These are phyloP conservation scores for Propithecus deckenii DNA, from an alignment of 2,797 vertebrate species.

Conservation along the genomic window DNA sequence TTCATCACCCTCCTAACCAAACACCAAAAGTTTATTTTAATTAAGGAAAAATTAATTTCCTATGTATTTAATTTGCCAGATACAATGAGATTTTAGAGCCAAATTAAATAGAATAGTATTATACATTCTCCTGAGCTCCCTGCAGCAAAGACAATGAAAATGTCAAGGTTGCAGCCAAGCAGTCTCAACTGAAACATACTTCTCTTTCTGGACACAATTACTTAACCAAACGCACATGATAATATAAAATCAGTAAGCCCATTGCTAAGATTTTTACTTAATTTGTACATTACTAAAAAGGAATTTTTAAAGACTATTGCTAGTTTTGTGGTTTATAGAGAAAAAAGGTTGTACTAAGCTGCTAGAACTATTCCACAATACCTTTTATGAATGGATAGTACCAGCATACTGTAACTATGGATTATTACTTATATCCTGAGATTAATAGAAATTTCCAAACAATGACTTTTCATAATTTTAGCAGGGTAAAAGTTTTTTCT, in stretches of 20 bases:
- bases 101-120: slow-evolving; percentile 27
- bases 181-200: not conserved
- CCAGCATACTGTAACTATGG: not conserved
- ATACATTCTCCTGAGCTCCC: not conserved
- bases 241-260: not conserved
- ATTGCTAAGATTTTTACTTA: not conserved
- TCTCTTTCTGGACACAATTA: not conserved
- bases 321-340: not conserved
- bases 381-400: not conserved
- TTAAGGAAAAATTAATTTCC: not conserved
- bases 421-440: not conserved
- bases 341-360: not conserved
- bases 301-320: not conserved
- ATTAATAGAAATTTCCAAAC: not conserved
- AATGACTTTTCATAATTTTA: not conserved
- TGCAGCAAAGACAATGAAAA: not conserved
- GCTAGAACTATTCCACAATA: not conserved
- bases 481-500: not conserved
- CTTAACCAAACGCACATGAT: not conserved
- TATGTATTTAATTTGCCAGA: not conserved
- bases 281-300: not conserved
- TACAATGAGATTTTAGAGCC: slow-evolving; percentile 10
- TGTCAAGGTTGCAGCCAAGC: not conserved
- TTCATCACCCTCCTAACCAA: not conserved
- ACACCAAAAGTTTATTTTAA: not conserved